Percentiles rank a stretch among this genome's conserved stretches.
These are phyloP conservation scores for Lasioglossum vierecki DNA, from an alignment of 2,888 invertebrate genomes.

Conservation along the genomic window DNA sequence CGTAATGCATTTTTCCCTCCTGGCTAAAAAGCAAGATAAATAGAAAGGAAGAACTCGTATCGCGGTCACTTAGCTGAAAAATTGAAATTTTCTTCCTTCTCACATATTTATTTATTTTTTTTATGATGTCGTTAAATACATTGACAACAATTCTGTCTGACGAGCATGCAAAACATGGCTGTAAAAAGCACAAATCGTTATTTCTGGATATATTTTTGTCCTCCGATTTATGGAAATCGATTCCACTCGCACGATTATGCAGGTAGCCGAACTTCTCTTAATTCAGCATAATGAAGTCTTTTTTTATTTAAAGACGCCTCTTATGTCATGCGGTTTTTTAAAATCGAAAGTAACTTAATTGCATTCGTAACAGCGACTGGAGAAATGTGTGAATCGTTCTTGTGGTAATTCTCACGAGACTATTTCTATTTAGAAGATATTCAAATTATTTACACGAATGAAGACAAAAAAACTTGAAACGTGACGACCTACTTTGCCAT, in stretches of 20 bases:
- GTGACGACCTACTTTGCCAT: neutral
- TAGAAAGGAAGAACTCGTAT: too few species aligned
- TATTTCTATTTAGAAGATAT: neutral
- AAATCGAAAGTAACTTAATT: slow-evolving; percentile 1
- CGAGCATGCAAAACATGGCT: neutral
- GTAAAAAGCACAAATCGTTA: neutral
- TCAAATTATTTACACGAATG: neutral
- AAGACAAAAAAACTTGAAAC: neutral
- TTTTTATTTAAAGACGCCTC: neutral
- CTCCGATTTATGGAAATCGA: slow-evolving; percentile 5
- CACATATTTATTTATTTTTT: neutral
- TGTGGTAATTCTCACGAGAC: neutral
- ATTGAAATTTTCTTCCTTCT: too few species aligned
- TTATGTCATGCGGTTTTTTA: neutral
- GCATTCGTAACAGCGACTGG: neutral
- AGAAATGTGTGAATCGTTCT: neutral
- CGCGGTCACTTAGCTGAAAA: too few species aligned
- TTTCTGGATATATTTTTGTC: neutral
- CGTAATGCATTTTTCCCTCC: too few species aligned
- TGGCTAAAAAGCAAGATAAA: too few species aligned
- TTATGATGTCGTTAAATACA: neutral
- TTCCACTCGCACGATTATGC: slow-evolving; percentile 5
- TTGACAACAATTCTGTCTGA: neutral
- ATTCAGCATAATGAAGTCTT: neutral
- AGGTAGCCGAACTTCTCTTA: slow-evolving; percentile 3